Conservation (phyloP, 2,797 vertebrate genomes). For the Propithecus perrieri region DNA sequence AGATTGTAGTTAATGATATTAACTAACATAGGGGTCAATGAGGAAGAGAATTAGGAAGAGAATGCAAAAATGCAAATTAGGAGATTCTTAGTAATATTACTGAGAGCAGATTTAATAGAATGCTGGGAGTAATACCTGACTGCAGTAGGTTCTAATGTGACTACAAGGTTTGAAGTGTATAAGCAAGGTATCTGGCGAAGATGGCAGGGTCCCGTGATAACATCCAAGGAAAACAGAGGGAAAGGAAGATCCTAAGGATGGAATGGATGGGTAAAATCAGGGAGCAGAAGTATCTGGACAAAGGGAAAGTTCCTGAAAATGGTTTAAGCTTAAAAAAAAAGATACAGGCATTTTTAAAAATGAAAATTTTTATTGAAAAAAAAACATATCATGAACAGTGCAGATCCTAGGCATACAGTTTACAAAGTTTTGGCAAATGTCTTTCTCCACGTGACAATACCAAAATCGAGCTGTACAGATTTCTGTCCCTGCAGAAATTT, state of each 20-base stretch:
- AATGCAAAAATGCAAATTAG: neutral
- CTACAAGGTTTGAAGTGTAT: neutral
- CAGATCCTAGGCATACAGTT: neutral
- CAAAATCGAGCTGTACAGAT: neutral
- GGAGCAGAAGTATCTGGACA: neutral
- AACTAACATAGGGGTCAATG: neutral
- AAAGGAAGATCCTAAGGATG: neutral
- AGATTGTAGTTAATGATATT: too few relatives aligned
- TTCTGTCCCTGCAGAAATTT: neutral
- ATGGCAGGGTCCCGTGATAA: too few relatives aligned
- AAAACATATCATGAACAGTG: neutral
- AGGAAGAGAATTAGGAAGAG: neutral
- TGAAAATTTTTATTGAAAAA: neutral
- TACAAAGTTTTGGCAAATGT: neutral
- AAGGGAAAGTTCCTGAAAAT: neutral
- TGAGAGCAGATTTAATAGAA: neutral
- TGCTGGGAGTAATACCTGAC: neutral
- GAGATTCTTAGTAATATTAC: neutral
- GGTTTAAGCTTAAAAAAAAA: neutral
- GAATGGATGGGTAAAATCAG: neutral
- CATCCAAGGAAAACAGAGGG: neutral
- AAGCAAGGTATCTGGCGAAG: neutral
- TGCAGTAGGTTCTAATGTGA: neutral
- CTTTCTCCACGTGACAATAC: neutral
- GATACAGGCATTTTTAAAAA: neutral